Evolutionary conservation across 2,888 invertebrate species (phyloP), one percentile per base, ranked within the genome.

Genomic region (Mycalesis mineus): DNA sequence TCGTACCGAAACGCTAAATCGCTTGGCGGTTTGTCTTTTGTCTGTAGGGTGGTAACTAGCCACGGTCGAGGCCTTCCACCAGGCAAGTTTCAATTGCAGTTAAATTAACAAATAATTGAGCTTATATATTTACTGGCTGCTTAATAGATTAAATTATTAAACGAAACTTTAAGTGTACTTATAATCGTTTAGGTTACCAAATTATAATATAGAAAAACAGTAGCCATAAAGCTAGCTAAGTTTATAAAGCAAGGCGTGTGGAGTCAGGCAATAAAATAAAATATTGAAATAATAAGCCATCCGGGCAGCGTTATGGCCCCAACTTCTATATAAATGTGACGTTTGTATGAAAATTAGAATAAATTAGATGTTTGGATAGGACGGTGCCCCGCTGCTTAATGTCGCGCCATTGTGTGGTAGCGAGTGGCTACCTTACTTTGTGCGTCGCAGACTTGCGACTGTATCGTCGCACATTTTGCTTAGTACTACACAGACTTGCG

Each of bases 341-440:
- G 50, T 68, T 64, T 65, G 61, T 66, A 68, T 68, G 64, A 61
- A 66, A 65, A 68, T 68, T 66, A 65, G 63, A 65, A 68, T 67
- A 64, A 61, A 63, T 62, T 65, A 55, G 65, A 66, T 63, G 59
- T 62, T 37, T 57, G 56, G 56, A 62, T 57, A 48, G 61, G 58
- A 55, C 29, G 61, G 59, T 11, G 49, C 41, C 67, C 66, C 61
- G 66, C 63, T 60, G 68, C n/a, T 62, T 66, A 60, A 67, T 65
- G 63, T 11, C 41, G 13, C 13, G 8, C 64, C 50, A 66, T 65
- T 66, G 66, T 65, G 57, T 61, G 47, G 58, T 66, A 63, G 65
- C 63, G 36, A 51, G 41, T 50, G 42, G 63, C 63, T 63, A 61
- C 63, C 61, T 59, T 63, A 59, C 55, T 61, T 61, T 2, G 60